Conservation (phyloP, 2,797 vertebrate genomes). For the Aldrovandia affinis region DNA sequence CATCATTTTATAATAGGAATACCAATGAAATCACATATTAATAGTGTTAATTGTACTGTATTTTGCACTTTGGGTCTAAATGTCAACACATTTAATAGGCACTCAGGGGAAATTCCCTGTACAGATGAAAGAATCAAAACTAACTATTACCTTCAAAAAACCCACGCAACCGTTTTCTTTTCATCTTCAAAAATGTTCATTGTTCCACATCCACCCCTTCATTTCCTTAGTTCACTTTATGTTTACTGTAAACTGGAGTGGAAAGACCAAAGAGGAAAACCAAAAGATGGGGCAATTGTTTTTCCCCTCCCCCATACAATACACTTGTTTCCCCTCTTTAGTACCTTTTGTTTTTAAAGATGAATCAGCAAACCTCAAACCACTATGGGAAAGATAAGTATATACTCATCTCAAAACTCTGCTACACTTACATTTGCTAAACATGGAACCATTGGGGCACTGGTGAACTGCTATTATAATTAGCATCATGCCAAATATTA, state of each 20-base stretch:
- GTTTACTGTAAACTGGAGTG: background rate
- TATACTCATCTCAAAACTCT: background rate
- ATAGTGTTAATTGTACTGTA: background rate
- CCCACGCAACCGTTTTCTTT: background rate
- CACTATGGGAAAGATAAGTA: background rate
- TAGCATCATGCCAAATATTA: background rate
- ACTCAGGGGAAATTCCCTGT: background rate
- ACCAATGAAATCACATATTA: background rate
- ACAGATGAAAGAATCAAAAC: background rate
- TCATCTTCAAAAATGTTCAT: background rate
- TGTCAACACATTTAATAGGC: background rate
- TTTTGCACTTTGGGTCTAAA: background rate
- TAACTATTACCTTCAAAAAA: background rate
- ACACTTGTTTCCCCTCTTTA: background rate
- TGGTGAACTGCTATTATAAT: background rate
- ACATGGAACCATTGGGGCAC: background rate
- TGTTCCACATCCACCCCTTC: background rate
- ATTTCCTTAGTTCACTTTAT: background rate
- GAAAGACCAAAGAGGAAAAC: background rate
- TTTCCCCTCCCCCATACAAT: background rate
- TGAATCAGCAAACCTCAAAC: background rate
- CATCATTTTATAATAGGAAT: background rate
- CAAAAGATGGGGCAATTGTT: background rate
- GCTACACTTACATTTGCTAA: background rate
- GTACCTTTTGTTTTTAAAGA: background rate